A percentile compares a stretch with the other conserved stretches of the same genome.
phyloP scores from a whole-genome alignment of 2,888 invertebrate species.

The Lypha dubia region DNA sequence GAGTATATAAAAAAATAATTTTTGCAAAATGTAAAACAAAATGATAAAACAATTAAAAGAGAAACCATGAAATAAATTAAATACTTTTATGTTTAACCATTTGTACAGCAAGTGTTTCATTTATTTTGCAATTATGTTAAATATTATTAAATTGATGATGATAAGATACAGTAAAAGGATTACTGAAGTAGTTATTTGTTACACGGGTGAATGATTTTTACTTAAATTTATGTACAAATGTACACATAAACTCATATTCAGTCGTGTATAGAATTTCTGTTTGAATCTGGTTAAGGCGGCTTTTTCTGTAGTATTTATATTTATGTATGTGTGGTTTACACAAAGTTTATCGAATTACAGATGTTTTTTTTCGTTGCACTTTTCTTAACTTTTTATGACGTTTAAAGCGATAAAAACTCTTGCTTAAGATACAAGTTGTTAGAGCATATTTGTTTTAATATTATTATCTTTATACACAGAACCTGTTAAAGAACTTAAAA shows the following conservation, averaged over 20 bases:
- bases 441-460: neutral
- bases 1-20: slow-evolving; percentile 22
- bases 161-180: neutral
- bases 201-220: slow-evolving; percentile 46
- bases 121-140: slow-evolving; percentile 65
- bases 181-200: neutral
- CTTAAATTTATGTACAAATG: neutral
- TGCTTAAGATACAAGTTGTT: neutral
- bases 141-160: slow-evolving; percentile 39
- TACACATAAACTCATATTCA: neutral
- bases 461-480: neutral
- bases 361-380: neutral
- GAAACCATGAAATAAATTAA: slow-evolving; percentile 30
- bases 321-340: slow-evolving; percentile 30
- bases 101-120: slow-evolving; percentile 66
- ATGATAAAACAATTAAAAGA: slow-evolving; percentile 19
- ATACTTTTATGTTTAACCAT: slow-evolving; percentile 61
- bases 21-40: slow-evolving; percentile 20
- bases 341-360: neutral
- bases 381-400: neutral
- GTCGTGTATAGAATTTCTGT: neutral
- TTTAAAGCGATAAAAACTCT: slow-evolving; percentile 17
- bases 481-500: too few relatives aligned
- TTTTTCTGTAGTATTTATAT: slow-evolving; percentile 33
- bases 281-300: slow-evolving; percentile 41